Conservation (phyloP, 1,140 invertebrate genomes). For the Tetramorium simillimum region DNA sequence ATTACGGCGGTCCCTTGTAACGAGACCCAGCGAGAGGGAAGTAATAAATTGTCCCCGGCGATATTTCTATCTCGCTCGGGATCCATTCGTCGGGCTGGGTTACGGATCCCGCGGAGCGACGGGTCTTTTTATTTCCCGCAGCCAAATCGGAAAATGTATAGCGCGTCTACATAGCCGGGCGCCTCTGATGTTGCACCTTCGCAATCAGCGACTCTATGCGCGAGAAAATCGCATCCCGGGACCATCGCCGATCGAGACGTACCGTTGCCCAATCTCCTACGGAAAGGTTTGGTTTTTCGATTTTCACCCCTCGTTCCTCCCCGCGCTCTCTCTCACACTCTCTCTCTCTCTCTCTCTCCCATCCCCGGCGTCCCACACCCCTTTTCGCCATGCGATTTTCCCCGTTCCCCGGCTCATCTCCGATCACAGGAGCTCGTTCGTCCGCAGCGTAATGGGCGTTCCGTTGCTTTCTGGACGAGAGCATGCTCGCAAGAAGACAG, state of each 20-base stretch:
- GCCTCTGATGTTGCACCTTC: conserved; percentile 54
- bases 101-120: conserved; percentile 34
- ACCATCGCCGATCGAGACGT: conserved; percentile 67
- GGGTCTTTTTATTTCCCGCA: conserved; percentile 14
- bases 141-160: conserved; percentile 42
- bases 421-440: conserved; percentile 50
- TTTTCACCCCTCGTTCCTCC: conserved; percentile 35
- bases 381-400: conserved; percentile 18
- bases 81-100: conserved; percentile 21
- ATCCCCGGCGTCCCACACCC: neutral
- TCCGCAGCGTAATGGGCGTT: conserved; percentile 68
- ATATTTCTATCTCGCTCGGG: conserved; percentile 46
- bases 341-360: neutral
- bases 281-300: conserved; percentile 67
- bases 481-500: conserved; percentile 21
- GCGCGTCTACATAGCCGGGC: conserved; percentile 3
- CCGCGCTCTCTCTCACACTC: neutral
- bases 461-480: conserved; percentile 57
- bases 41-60: conserved; percentile 45
- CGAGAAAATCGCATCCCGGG: conserved; percentile 70
- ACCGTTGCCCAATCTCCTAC: conserved; percentile 66
- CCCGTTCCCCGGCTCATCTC: conserved; percentile 55
- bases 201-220: conserved; percentile 69
- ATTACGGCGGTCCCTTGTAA: conserved; percentile 30
- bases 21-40: conserved; percentile 45